Base-by-base conservation (phyloP, 64 coral and sea anemone genomes). In the Anthopleura sola region DNA sequence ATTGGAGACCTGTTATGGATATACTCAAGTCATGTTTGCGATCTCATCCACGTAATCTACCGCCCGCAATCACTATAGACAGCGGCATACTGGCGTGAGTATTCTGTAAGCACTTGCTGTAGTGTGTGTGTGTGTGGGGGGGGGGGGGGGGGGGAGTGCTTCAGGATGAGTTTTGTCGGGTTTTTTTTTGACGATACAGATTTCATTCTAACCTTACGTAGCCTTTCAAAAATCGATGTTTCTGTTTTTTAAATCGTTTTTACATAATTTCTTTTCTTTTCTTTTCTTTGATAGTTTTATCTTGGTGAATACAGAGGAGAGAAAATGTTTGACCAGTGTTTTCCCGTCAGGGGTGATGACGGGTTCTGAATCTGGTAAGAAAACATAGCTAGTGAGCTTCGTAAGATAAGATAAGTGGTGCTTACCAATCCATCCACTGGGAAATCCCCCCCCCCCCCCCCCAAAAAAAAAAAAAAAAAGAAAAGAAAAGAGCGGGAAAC, bases 241-340 rank as follows among this genome's bases (percentile, higher is more conserved):
- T 53, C 13, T 53, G 50, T 53, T 53, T 53, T 53, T 17, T 53
- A 2, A 53, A 12, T 53, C 12, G 16, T 15, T 17, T 53, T 12
- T 53, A 2, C 40, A 40, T n/a, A 5, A 48, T 68, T 68, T 68
- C 5, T 32, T 71, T 71, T 2, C 8, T 34, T 71, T 32, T 29
- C 29, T 71, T 37, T 86, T 89, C 18, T 12, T n/a, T n/a, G n/a
- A n/a, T n/a, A 98, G 96, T 23, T 94, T 98, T 87, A 87, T 98
- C 55, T 47, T 98, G 66, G 92, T 98, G 1, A 98, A 98, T 36
- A 98, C 87, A 24, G 96, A 94, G 26, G 96, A 98, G 53, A 60
- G 84, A 49, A 98, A 98, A 38, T 94, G 96, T 49, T 47, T 98
- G 69, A 94, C 92, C 6, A 98, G 96, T 92, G 96, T 98, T 15